Evolutionary conservation across 1,140 invertebrate genomes (phyloP).

Genomic region (Drosophila takahashii): DNA sequence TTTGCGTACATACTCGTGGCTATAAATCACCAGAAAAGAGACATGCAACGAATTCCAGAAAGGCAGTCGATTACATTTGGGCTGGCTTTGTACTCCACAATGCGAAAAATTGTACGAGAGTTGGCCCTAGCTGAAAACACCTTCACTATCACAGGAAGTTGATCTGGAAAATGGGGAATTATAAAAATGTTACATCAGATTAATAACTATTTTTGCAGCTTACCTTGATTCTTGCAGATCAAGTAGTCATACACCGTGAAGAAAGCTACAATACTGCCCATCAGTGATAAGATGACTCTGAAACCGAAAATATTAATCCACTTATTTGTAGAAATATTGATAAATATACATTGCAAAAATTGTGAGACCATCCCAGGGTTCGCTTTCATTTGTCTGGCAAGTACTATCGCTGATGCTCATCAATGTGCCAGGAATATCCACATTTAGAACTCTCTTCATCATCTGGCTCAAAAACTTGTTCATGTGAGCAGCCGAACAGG

Average conservation of each 20-base stretch:
- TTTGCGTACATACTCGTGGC: slow-evolving; percentile 10
- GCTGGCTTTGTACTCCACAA: slow-evolving; percentile 20
- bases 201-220: neutral
- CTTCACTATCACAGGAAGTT: slow-evolving; percentile 26
- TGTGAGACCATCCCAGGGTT: slow-evolving; percentile 26
- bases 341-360: slow-evolving; percentile 43
- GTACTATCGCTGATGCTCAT: slow-evolving; percentile 1
- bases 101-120: slow-evolving; percentile 34
- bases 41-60: slow-evolving; percentile 86
- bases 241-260: slow-evolving; percentile 51
- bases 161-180: slow-evolving; percentile 15
- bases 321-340: neutral
- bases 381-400: slow-evolving; percentile 10
- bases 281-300: slow-evolving; percentile 37
- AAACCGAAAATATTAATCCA: neutral
- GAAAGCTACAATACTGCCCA: slow-evolving; percentile 9
- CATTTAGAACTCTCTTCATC: neutral
- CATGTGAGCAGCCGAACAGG: slow-evolving; percentile 23
- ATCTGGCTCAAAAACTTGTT: neutral
- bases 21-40: slow-evolving; percentile 87
- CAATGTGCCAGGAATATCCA: neutral
- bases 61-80: slow-evolving; percentile 84
- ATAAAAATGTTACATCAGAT: neutral
- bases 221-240: slow-evolving; percentile 25
- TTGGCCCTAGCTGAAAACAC: slow-evolving; percentile 53